Conservation (phyloP, 2,888 invertebrate species). For the Ophonus ardosiacus region DNA sequence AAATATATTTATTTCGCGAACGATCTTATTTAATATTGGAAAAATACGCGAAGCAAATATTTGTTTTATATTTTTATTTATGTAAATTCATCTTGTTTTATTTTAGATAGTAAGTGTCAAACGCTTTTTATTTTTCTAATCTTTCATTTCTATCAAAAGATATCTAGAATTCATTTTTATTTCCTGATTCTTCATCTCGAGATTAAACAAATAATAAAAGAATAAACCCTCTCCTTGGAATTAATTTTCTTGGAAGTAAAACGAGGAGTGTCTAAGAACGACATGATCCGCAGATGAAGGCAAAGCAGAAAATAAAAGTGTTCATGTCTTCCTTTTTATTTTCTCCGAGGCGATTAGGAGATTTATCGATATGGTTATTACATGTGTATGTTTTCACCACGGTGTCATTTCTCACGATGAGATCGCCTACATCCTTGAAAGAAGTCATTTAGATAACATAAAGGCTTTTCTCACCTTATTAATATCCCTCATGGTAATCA, state of each 20-base stretch:
- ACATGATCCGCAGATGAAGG: constrained; percentile 17
- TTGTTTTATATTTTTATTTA: background rate
- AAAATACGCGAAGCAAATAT: background rate
- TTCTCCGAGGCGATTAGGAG: constrained; percentile 24
- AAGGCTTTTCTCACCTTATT: constrained; percentile 13
- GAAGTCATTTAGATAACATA: constrained; percentile 54
- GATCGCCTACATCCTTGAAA: constrained; percentile 35
- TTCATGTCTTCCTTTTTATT: constrained; percentile 40
- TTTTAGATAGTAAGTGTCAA: background rate
- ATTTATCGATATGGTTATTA: constrained; percentile 50
- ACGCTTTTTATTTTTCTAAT: background rate
- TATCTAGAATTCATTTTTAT: background rate
- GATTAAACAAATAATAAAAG: constrained; percentile 35
- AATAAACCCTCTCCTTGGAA: constrained; percentile 24
- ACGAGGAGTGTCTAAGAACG: constrained; percentile 18
- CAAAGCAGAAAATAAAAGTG: constrained; percentile 28
- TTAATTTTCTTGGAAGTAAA: constrained; percentile 22
- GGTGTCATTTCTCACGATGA: constrained; percentile 42
- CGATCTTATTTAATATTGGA: no score
- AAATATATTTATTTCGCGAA: no score
- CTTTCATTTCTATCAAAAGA: background rate
- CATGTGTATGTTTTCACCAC: constrained; percentile 49
- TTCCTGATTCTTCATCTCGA: constrained; percentile 10
- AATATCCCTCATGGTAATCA: constrained; percentile 8
- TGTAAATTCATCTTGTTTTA: background rate